Conservation (phyloP, 2,797 vertebrate species). For the Discoglossus pictus region DNA sequence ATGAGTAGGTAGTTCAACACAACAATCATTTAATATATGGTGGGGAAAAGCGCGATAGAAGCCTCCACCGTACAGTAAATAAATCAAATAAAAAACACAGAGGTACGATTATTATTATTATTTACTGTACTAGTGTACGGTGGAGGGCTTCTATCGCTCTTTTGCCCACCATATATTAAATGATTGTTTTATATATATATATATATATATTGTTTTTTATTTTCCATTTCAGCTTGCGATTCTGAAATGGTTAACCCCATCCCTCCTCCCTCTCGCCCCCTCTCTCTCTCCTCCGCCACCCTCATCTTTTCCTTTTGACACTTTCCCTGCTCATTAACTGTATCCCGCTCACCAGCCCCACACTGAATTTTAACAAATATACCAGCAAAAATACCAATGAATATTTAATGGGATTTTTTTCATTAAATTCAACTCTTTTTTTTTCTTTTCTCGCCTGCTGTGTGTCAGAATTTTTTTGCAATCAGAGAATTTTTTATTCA, state of each 20-base stretch:
- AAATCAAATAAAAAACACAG: no score
- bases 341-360: conserved; percentile 36
- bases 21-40: no score
- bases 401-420: conserved; percentile 50
- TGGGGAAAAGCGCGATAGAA: no score
- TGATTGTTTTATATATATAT: no score
- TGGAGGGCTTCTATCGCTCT: no score
- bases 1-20: no score
- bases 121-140: no score
- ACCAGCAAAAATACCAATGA: conserved; percentile 49
- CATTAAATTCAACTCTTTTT: conserved; percentile 33
- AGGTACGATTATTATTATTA: no score
- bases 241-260: conserved; percentile 36
- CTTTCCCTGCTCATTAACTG: conserved; percentile 46
- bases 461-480: conserved; percentile 38
- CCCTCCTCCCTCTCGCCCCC: conserved; percentile 25
- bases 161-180: no score
- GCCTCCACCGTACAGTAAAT: no score
- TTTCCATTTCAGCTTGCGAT: no score
- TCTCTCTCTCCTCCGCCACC: conserved; percentile 18
- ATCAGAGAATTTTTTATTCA: conserved; percentile 38
- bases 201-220: no score
- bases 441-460: conserved; percentile 32
- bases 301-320: conserved; percentile 19
- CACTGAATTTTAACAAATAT: conserved; percentile 52